Base-by-base conservation (phyloP, 2,113 vertebrate genomes). In the Phalacrocorax aristotelis region DNA sequence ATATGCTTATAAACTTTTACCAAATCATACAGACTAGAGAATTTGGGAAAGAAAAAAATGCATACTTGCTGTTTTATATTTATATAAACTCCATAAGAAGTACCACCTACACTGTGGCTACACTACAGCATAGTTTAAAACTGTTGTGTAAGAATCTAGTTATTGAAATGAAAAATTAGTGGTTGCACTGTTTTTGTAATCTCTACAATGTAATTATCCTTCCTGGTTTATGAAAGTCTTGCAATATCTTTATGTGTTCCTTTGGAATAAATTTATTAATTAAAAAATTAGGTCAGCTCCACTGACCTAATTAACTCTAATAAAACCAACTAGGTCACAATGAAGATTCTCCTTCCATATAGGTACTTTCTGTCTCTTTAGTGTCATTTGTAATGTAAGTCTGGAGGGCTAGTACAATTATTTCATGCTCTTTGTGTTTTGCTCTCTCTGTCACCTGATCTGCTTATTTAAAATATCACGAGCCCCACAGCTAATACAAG, bases 221-320 rank as follows among this genome's bases (percentile, higher is more conserved):
- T 13, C 15, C 32, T 95, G 26, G 34, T 38, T 92, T 90, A 75
- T 87, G 76, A 52, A 79, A 91, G 40, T 87, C 85, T 82, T 38
- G 30, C 13, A 76, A 85, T 69, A 87, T 93, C 92, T 96, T 78
- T 16, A 66, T 11, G 9, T 51, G 10, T 79, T 95, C 27, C 38
- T 90, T 82, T 92, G 27, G 61, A 96, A 95, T 87, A 13, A 83
- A 80, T 89, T 95, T 97, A 97, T 94, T 97, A 95, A 87, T 95
- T 90, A 91, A 90, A 93, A 96, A 97, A 96, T 91, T 87, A 96
- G 95, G 93, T 81, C 93, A 96, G 9, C 17, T 80, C 11, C 34
- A 68, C 42, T 91, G 92, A 90, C 93, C 93, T 97, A 95, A 97
- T 97, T 97, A 95, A 78, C 54, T 90, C 82, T 82, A 91, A 92